A percentile compares a stretch with the other conserved stretches of the same genome.
These are phyloP conservation scores for Pseudomyrmex concolor DNA, from an alignment of 1,140 invertebrate genomes.

Conservation along the genomic window DNA sequence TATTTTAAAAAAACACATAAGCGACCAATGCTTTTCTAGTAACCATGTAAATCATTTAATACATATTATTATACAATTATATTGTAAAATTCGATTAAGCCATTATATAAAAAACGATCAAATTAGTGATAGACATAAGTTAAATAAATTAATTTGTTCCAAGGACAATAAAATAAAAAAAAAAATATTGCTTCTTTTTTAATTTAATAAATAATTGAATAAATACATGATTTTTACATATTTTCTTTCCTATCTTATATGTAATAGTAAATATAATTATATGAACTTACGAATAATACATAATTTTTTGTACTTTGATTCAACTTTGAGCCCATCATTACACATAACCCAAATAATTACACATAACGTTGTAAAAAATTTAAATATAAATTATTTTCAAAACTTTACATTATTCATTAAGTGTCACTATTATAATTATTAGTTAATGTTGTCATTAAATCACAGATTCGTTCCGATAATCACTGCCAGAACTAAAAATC, in stretches of 20 bases:
- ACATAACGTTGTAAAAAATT: no score
- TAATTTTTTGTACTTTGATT: no score
- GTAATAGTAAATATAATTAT: neutral
- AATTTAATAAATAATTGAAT: neutral
- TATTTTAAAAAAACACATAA: neutral
- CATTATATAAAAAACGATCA: neutral
- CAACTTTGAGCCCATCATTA: no score
- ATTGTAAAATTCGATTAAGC: neutral
- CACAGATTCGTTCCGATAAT: no score
- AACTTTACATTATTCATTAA: no score
- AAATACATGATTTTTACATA: neutral
- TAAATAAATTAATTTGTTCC: neutral
- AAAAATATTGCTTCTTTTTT: neutral
- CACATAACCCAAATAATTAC: no score
- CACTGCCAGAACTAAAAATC: no score
- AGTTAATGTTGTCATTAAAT: no score
- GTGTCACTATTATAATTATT: no score
- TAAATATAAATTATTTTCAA: no score
- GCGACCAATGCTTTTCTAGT: neutral
- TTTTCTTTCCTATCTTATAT: neutral
- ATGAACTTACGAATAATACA: no score
- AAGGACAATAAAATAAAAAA: neutral
- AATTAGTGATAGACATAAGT: neutral
- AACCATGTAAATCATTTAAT: neutral
- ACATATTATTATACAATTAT: slow-evolving; percentile 1